Base-by-base conservation (phyloP, 2,113 vertebrate genomes). In the Seriola rivoliana region DNA sequence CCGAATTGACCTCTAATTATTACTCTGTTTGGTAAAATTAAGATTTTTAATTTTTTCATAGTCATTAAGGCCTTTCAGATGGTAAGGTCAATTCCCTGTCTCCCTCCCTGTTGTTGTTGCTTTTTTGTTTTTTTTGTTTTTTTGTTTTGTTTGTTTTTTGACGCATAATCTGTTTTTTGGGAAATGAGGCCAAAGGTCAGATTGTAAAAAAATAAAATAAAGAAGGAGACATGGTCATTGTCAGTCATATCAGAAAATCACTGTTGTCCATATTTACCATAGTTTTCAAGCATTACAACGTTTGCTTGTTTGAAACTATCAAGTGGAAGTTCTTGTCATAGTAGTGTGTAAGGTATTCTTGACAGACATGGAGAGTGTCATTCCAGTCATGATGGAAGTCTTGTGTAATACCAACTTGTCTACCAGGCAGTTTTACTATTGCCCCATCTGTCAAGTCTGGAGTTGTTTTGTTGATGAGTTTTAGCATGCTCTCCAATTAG, bases 371-470 rank as follows among this genome's bases (percentile, higher is more conserved):
- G 23, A 72, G 25, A 52, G 13, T 82, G 4, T 84, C 85, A 89
- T 92, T 91, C 80, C 86, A 73, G n/a, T 78, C 78, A 59, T 85
- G 34, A 12, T 42, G 71, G 19, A 16, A 50, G 76, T 79, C 66
- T 89, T 89, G 54, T 76, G n/a, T 82, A 81, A 85, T 67, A 46
- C 17, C 12, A 29, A 36, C 62, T 9, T 32, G 78, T 65, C 52
- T 38, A 3, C 36, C 25, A 25, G 68, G 21, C 48, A 9, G 36
- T 32, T 85, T 71, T 36, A 50, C 25, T n/a, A 25, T 1, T 44
- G 36, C 25, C 42, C 38, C 3, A 46, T 4, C 16, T 21, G 23
- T 60, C 57, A 48, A 36, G 23, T 40, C 36, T 64, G 36, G 60
- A 46, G 54, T 50, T 38, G 34, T 55, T 55, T 25, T 12, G 34